Conservation (phyloP, 1,140 invertebrate species). For the Periplaneta americana region DNA sequence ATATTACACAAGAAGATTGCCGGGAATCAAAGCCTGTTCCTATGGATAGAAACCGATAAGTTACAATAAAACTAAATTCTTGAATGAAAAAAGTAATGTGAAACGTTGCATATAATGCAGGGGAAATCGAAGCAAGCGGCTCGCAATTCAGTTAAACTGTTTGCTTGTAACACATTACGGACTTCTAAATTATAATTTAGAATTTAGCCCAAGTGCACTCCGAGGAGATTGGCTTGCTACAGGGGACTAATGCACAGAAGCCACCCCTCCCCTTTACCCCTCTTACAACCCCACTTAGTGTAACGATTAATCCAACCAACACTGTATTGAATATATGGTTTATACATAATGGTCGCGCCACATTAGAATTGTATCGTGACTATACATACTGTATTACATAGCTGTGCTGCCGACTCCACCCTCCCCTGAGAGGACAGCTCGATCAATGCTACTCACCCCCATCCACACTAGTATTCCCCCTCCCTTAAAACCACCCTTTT, state of each 20-base stretch:
- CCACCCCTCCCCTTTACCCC: not conserved
- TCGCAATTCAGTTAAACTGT: no score
- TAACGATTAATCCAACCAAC: not conserved
- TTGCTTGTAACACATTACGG: no score
- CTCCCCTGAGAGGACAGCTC: not conserved
- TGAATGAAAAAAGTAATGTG: no score
- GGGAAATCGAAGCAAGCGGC: no score
- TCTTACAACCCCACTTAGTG: not conserved
- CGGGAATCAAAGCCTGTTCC: no score
- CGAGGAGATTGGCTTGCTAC: not conserved
- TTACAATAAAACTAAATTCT: no score
- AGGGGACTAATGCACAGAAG: not conserved
- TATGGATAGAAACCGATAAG: no score
- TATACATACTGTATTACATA: not conserved
- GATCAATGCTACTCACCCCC: not conserved
- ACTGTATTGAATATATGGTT: not conserved
- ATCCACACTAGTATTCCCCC: not conserved
- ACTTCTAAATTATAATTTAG: not conserved
- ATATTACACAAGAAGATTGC: no score
- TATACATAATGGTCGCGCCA: no score
- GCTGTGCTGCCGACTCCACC: no score
- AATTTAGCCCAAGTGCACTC: not conserved
- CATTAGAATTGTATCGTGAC: not conserved
- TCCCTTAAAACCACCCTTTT: not conserved
- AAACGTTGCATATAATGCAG: no score